Percentiles rank a stretch among this genome's conserved stretches.
These are phyloP conservation scores for Cacoxenus indagator DNA, from an alignment of 2,888 invertebrate species.

Conservation along the genomic window DNA sequence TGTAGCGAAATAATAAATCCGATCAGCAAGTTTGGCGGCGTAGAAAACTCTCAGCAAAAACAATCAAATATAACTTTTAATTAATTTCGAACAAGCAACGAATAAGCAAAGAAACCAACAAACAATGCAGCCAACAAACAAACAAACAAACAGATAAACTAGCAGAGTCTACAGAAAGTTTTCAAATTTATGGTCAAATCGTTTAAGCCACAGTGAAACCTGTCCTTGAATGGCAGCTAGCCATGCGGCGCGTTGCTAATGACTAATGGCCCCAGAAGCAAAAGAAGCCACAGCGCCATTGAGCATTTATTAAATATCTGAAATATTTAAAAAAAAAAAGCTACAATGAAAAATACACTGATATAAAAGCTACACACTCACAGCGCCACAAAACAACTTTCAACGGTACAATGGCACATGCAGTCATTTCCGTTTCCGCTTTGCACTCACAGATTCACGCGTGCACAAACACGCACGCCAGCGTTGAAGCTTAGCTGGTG, in stretches of 20 bases:
- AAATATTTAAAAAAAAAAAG: too few relatives aligned
- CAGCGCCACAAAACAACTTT: too few relatives aligned
- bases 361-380: not conserved
- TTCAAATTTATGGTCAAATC: constrained; percentile 16
- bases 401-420: constrained; percentile 33
- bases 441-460: constrained; percentile 24
- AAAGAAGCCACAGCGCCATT: too few relatives aligned
- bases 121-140: constrained; percentile 40
- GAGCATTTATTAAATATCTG: too few relatives aligned
- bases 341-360: not conserved
- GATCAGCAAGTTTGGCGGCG: not conserved
- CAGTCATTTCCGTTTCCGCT: constrained; percentile 57
- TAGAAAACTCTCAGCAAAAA: constrained; percentile 31
- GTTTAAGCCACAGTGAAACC: not conserved
- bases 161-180: not conserved
- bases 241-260: too few relatives aligned
- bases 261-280: too few relatives aligned
- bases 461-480: constrained; percentile 10
- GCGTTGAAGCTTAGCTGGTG: not conserved
- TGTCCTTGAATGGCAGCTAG: not conserved
- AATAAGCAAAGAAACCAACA: constrained; percentile 33
- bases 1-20: not conserved
- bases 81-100: constrained; percentile 55
- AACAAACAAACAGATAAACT: not conserved
- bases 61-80: constrained; percentile 59